Conservation (phyloP, 2,888 invertebrate genomes). For the Melipona beecheii region DNA sequence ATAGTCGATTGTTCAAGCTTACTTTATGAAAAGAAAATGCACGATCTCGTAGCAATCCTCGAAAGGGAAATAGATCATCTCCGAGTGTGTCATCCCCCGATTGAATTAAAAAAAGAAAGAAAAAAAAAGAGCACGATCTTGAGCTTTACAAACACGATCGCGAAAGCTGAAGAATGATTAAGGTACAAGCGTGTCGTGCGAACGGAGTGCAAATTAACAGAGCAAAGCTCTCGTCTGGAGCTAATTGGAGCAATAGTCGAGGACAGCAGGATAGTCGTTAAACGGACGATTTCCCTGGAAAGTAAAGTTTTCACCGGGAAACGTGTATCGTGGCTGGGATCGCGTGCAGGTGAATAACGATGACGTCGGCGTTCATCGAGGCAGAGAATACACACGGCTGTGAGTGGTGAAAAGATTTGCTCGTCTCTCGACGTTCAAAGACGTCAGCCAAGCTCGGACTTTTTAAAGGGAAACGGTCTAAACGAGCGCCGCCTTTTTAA, state of each 20-base stretch:
- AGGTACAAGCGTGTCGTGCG: background rate
- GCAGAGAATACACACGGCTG: conserved; percentile 16
- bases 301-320: conserved; percentile 31
- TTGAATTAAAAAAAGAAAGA: background rate
- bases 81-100: no score
- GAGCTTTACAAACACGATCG: background rate
- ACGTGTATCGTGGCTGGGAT: conserved; percentile 33
- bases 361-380: conserved; percentile 31
- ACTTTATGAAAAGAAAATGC: no score
- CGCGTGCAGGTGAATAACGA: conserved; percentile 51
- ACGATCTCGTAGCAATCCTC: background rate
- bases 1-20: no score
- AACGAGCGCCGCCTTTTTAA: conserved; percentile 30
- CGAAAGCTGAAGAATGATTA: background rate
- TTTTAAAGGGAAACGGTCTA: conserved; percentile 44
- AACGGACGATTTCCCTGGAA: conserved; percentile 49
- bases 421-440: conserved; percentile 43
- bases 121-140: background rate
- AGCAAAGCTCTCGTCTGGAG: background rate
- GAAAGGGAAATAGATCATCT: no score
- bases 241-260: conserved; percentile 13
- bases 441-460: conserved; percentile 39
- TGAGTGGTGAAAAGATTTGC: conserved; percentile 54
- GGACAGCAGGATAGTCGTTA: conserved; percentile 21
- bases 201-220: conserved; percentile 23